Base-by-base conservation (phyloP, 1,140 invertebrate species). In the Ostrea denselamellosa region DNA sequence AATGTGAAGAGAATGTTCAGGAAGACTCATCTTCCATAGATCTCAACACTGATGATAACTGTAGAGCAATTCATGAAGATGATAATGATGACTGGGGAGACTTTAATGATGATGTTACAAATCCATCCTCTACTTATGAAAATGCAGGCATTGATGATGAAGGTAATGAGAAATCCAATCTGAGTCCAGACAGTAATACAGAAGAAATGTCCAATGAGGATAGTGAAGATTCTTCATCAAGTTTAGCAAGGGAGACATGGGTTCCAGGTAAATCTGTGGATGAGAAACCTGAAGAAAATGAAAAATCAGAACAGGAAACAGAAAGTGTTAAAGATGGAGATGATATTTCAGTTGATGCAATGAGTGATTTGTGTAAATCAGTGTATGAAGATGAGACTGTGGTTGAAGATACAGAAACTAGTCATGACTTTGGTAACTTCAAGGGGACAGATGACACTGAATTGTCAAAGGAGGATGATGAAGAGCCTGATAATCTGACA, bases 361-460 rank as follows among this genome's bases (percentile, higher is more conserved):
- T 17, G 17, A 19, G 19, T 12, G 19, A 58, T 58, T 58, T 10
- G 12, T 58, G 12, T 8, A 10, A 58, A 10, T 58, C 56, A 12
- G 9, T 58, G 19, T 12, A 58, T 19, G 19, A 62, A n/a, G 17
- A 62, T 62, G n/a, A 2, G 56, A 17, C 17, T n/a, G 17, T 19
- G 17, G 56, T 62, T 62, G 65, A 87, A 22, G 52, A 87, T 90
- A 86, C 87, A 51, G 83, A 89, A 81, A 81, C 86, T 25, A 85
- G 84, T 87, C 71, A 87, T 71, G 88, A 87, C 71, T 89, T 91
- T 90, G 87, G 44, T 87, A 89, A 89, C 83, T 89, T 89, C 51
- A 87, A 62, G 17, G 53, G 19, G 8, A 85, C 84, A 62, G 56
- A 62, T 17, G 56, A 62, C 17, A 62, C 2, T 62, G 52, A 56